These are phyloP conservation scores for Fulmarus glacialis DNA, from an alignment of 2,113 vertebrate species.

Conservation along the genomic window DNA sequence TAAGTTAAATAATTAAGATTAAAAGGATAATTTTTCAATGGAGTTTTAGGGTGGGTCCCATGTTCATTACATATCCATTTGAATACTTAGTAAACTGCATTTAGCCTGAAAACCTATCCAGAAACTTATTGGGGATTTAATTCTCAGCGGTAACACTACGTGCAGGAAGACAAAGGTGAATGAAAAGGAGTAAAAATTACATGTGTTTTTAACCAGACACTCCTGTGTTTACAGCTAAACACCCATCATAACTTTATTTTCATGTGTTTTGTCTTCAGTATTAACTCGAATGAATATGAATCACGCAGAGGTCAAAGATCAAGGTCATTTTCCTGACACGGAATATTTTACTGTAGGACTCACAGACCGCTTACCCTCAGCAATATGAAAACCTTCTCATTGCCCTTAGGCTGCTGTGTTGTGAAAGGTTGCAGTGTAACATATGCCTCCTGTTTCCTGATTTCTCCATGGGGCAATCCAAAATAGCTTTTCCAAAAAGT, in stretches of 20 bases:
- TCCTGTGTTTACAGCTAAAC: conserved; percentile 10
- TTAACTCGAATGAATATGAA: conserved; percentile 38
- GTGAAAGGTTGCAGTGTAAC: conserved; percentile 18
- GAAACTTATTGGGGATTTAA: not conserved
- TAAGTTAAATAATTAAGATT: not conserved
- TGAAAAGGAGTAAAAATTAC: not conserved
- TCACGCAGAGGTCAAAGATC: conserved; percentile 13
- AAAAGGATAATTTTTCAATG: not conserved
- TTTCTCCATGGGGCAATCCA: not conserved
- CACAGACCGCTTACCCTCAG: not conserved
- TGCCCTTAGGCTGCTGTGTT: conserved; percentile 39
- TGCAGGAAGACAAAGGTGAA: conserved; percentile 14
- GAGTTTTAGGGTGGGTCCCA: not conserved
- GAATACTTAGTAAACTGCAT: not conserved
- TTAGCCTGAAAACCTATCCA: conserved; percentile 42
- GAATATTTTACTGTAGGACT: conserved; percentile 56
- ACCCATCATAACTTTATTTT: conserved; percentile 24
- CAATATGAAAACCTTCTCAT: conserved; percentile 33
- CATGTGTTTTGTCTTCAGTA: conserved; percentile 59
- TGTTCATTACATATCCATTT: not conserved
- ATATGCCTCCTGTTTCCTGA: not conserved
- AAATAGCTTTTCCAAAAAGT: not conserved
- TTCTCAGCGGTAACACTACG: not conserved
- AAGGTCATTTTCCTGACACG: conserved; percentile 15
- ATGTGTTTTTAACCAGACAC: not conserved